These are phyloP conservation scores for Potamarius usumacintae DNA, from an alignment of 2,113 vertebrate genomes.

Conservation along the genomic window DNA sequence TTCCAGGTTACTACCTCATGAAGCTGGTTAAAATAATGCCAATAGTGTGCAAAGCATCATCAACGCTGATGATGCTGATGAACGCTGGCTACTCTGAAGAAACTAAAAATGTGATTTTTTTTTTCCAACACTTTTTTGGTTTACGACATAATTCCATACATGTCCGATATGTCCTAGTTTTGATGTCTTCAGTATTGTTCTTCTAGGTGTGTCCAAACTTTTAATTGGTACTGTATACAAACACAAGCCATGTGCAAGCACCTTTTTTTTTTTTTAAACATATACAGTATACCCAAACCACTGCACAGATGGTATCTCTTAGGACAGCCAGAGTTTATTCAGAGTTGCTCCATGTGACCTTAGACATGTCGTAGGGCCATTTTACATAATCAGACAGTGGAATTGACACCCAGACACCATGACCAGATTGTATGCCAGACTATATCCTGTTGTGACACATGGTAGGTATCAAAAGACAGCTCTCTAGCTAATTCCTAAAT, in stretches of 20 bases:
- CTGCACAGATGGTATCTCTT: background rate
- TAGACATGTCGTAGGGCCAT: conserved; percentile 34
- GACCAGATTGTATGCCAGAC: conserved; percentile 41
- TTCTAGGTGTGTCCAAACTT: too few species aligned
- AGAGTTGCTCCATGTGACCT: conserved; percentile 18
- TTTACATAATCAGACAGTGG: conserved; percentile 27
- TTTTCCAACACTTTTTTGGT: too few species aligned
- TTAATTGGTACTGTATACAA: too few species aligned
- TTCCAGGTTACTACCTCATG: too few species aligned
- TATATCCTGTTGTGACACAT: conserved; percentile 16
- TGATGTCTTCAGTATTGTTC: too few species aligned
- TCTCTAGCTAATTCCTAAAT: conserved; percentile 13
- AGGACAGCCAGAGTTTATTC: background rate
- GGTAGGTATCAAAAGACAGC: conserved; percentile 20
- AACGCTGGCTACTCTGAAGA: too few species aligned
- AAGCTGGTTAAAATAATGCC: too few species aligned
- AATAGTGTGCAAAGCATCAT: too few species aligned
- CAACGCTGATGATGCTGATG: too few species aligned
- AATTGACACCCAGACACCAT: conserved; percentile 14
- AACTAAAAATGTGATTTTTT: too few species aligned
- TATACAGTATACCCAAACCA: background rate
- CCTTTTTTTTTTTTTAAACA: background rate
- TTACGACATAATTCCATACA: too few species aligned
- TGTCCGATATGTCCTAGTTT: too few species aligned
- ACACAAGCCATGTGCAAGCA: background rate